Base-by-base conservation (phyloP, 2,113 vertebrate species). In the Syngnathoides biaculeatus region DNA sequence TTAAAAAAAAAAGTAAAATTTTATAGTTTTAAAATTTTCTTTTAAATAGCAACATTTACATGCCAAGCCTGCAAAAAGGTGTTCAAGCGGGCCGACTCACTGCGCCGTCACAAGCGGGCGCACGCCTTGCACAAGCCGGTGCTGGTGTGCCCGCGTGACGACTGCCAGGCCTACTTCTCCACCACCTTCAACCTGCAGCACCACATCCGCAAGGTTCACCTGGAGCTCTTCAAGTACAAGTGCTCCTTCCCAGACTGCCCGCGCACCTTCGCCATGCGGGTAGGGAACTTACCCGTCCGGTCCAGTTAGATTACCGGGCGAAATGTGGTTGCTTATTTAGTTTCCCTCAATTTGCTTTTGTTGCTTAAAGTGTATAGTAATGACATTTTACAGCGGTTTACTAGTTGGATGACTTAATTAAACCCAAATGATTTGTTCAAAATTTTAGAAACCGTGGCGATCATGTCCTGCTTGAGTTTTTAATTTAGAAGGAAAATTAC, bases 101-200 rank as follows among this genome's bases (percentile, higher is more conserved):
- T 94, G 68, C 83, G 90, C 20, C 56, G 80, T 27, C 93, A 94
- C 87, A 91, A 86, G 61, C 80, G 80, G 7, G 77, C 47, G 20
- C 93, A 94, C 8, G 77, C 86, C 0, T 77, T 80, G 55, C 88
- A 90, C 53, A 92, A 89, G 22, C 85, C 91, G 0, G 87, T 87
- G 52, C 70, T 92, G 74, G 64, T 84, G 4, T 94, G 93, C 59
- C 93, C 93, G 8, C 87, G 74, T 1, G 65, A 87, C 0, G 79
- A 89, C 78, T 94, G 93, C 74, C 74, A 89, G 78, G 86, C 89
- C 3, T 91, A 88, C 62, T 94, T 94, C 78, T 89, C 89, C 30
- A 93, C 92, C 0, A 90, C 91, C 75, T 94, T 94, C 71, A 94
- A 94, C 81, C 78, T 94, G 80, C 89, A 93, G 77, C 92, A 93